phyloP scores from a whole-genome alignment of 1,140 invertebrate genomes.

The Panulirus ornatus region DNA sequence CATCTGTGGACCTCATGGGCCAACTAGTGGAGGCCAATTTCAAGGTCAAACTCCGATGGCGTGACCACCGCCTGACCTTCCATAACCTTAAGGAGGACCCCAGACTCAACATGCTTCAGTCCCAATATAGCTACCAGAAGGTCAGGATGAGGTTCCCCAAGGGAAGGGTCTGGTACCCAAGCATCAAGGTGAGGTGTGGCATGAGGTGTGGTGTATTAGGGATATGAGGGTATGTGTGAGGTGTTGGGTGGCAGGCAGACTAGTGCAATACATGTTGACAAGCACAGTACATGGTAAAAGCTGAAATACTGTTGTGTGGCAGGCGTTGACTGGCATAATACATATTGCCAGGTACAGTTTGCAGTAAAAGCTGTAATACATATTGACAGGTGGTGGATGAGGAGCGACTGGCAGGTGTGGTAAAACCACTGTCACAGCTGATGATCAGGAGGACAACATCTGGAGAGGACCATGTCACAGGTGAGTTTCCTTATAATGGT shows the following conservation, averaged over 20 bases:
- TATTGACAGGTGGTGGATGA: slow-evolving; percentile 22
- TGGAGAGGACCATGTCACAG: not conserved
- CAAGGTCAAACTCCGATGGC: not conserved
- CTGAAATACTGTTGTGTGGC: no score
- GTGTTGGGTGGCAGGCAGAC: not conserved
- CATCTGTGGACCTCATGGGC: slow-evolving; percentile 20
- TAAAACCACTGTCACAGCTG: not conserved
- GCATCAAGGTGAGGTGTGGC: slow-evolving; percentile 25
- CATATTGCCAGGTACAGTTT: no score
- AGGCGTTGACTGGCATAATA: no score
- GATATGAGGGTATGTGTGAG: not conserved
- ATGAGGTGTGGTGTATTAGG: not conserved
- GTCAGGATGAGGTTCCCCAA: not conserved
- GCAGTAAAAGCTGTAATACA: no score
- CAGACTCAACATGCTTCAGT: not conserved
- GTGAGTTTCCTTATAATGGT: no score
- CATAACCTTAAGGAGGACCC: slow-evolving; percentile 9
- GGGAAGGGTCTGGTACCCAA: not conserved
- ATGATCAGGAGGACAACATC: slow-evolving; percentile 7
- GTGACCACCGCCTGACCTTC: slow-evolving; percentile 14
- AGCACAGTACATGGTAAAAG: no score
- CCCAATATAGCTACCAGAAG: not conserved
- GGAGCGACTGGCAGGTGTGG: slow-evolving; percentile 28
- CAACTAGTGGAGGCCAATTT: slow-evolving; percentile 19
- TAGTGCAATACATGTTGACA: no score